These are phyloP conservation scores for Himalopsyche kuldschensis DNA, from an alignment of 2,888 invertebrate species.

Conservation along the genomic window DNA sequence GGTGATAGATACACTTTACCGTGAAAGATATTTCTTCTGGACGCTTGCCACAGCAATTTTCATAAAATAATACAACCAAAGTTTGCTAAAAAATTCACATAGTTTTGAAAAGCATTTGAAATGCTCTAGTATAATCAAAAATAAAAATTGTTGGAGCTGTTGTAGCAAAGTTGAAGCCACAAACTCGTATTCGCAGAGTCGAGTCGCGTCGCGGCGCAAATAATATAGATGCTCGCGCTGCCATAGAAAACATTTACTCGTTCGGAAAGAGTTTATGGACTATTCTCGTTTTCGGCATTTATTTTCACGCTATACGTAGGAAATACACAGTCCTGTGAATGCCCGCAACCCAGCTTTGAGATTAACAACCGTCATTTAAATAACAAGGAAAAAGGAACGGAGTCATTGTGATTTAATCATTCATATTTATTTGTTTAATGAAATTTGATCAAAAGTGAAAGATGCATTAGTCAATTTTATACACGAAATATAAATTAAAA, in stretches of 20 bases:
- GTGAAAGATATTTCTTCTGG: no score
- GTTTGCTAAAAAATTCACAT: background rate
- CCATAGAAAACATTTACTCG: background rate
- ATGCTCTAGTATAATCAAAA: background rate
- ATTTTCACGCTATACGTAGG: background rate
- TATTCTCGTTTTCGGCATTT: background rate
- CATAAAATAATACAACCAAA: background rate
- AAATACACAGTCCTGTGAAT: background rate
- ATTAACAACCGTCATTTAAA: background rate
- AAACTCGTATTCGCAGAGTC: background rate
- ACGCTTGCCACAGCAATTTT: background rate
- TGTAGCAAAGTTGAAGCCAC: background rate
- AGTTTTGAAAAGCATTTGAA: background rate
- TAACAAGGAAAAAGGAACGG: background rate
- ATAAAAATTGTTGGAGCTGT: background rate
- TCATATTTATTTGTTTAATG: no score
- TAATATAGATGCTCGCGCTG: background rate
- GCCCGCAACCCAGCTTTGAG: background rate
- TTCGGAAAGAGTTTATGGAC: background rate
- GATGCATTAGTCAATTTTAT: no score
- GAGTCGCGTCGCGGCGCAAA: background rate
- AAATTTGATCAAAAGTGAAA: no score
- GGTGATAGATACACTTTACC: no score
- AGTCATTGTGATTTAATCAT: background rate
- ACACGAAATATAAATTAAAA: no score